Conservation (phyloP, 23 tunicate species). For the Pegea sp. region DNA sequence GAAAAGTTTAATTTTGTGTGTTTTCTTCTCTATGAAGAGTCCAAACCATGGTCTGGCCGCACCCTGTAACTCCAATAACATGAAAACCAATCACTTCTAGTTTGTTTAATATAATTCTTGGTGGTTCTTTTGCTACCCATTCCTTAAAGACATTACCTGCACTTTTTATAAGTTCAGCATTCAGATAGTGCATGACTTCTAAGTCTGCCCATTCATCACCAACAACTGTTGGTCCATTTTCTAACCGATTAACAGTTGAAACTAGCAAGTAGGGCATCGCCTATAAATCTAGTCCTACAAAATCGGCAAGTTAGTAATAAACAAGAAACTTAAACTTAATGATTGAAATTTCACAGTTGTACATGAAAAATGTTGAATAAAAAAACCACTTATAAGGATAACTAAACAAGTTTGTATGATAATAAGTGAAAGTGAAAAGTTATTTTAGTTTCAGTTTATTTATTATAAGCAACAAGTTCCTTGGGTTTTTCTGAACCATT, state of each 20-base stretch:
- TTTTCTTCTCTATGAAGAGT: conserved; percentile 24
- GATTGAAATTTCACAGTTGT: no score
- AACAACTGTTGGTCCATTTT: conserved; percentile 53
- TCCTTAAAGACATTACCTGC: conserved; percentile 3
- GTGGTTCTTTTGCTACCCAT: conserved; percentile 31
- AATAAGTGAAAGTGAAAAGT: no score
- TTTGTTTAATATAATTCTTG: conserved; percentile 29
- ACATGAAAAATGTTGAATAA: no score
- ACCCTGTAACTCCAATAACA: conserved; percentile 32
- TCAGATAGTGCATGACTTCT: conserved; percentile 12
- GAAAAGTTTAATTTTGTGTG: no score
- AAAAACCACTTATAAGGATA: no score
- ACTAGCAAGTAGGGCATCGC: not conserved
- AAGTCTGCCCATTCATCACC: conserved; percentile 38
- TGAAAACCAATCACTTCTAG: conserved; percentile 36
- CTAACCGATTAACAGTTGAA: not conserved
- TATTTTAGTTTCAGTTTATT: no score
- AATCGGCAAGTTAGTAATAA: no score
- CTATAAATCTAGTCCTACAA: no score
- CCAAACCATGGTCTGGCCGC: conserved; percentile 80
- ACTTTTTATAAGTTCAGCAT: conserved; percentile 3
- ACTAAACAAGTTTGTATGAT: no score
- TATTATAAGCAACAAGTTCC: no score
- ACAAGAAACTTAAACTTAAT: no score
- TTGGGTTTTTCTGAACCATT: no score